A percentile compares a stretch with the other conserved stretches of the same genome.
These are phyloP conservation scores for Halichoerus grypus DNA, from an alignment of 2,113 vertebrate genomes.

Conservation along the genomic window DNA sequence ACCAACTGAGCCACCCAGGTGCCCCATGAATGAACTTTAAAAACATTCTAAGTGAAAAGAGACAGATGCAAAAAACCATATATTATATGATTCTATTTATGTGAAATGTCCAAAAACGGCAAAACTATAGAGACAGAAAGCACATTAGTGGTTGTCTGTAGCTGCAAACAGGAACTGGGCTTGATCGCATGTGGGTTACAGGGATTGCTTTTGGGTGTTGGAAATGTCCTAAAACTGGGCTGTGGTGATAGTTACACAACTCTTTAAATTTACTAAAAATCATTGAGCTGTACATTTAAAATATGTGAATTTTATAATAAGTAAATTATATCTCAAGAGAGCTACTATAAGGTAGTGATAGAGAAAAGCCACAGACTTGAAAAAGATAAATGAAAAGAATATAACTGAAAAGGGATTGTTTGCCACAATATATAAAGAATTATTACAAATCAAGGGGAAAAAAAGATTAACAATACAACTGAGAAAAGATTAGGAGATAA, in stretches of 20 bases:
- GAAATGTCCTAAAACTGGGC: conserved; percentile 38
- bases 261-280: not conserved
- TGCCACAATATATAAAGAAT: not conserved
- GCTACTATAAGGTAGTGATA: not conserved
- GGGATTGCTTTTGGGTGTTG: not conserved
- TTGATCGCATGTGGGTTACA: not conserved
- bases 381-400: not conserved
- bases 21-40: not conserved
- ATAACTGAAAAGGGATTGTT: not conserved
- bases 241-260: not conserved
- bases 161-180: not conserved
- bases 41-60: not conserved
- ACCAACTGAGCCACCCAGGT: not conserved
- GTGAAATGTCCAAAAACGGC: not conserved
- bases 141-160: not conserved
- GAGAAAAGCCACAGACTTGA: not conserved
- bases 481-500: not conserved
- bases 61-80: not conserved
- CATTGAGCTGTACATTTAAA: not conserved
- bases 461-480: not conserved
- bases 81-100: not conserved
- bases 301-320: not conserved
- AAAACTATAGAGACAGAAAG: not conserved
- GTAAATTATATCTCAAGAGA: not conserved
- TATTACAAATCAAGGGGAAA: not conserved